These are phyloP conservation scores for Enteromius paludinosus DNA, from an alignment of 2,797 vertebrate species.

Conservation along the genomic window DNA sequence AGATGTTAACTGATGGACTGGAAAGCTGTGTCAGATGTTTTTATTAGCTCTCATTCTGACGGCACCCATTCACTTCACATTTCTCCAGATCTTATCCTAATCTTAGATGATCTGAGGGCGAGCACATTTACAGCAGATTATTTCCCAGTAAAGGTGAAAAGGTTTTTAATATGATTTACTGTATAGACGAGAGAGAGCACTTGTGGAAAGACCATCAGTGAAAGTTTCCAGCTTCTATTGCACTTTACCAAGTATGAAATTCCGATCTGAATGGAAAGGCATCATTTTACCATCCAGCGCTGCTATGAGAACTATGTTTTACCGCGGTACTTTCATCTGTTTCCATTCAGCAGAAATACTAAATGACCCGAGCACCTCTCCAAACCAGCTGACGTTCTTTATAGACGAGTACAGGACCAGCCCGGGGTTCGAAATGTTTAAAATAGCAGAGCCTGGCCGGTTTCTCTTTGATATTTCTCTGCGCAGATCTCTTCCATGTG, in stretches of 20 bases:
- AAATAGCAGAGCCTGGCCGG: constrained; percentile 14
- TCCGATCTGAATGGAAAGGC: neutral
- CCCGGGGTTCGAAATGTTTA: constrained; percentile 35
- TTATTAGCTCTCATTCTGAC: neutral
- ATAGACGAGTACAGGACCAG: constrained; percentile 17
- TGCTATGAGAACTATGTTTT: constrained; percentile 13
- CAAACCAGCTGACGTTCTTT: constrained; percentile 28
- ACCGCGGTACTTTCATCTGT: constrained; percentile 26
- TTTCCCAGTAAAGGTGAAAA: neutral
- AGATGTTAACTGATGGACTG: neutral
- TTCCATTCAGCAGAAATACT: constrained; percentile 34
- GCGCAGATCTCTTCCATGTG: constrained; percentile 50
- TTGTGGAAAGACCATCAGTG: neutral
- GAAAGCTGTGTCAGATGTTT: neutral
- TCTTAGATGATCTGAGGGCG: neutral
- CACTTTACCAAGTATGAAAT: neutral
- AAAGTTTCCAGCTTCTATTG: neutral
- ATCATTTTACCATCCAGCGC: neutral
- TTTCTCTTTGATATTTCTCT: constrained; percentile 45
- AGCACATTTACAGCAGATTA: neutral
- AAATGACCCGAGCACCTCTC: constrained; percentile 20
- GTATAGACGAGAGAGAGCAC: neutral
- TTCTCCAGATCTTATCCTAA: neutral
- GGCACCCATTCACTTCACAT: constrained; percentile 5
- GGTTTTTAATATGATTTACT: neutral